Percentiles rank a stretch among this genome's conserved stretches.
Evolutionary conservation across 2,113 vertebrate genomes (phyloP).

Genomic region (Centropus unirufus): DNA sequence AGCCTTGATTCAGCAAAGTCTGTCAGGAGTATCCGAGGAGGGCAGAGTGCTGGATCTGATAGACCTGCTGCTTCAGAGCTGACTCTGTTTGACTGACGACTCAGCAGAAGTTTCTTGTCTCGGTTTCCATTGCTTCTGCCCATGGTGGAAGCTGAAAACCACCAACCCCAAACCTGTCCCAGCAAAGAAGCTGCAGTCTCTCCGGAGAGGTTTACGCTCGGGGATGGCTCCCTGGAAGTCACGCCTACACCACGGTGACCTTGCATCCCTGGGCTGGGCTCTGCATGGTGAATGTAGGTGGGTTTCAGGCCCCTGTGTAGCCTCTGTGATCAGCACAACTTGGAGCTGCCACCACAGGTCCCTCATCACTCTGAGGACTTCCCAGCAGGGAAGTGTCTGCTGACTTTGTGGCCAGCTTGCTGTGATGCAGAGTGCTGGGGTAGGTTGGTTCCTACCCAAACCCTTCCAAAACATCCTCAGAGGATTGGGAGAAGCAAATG

Average conservation of each 20-base stretch:
- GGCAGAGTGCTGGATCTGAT: not conserved
- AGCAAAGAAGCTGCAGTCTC: not conserved
- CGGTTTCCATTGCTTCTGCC: not conserved
- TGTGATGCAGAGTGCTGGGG: not conserved
- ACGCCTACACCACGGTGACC: not conserved
- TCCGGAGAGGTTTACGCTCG: not conserved
- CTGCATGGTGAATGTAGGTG: accelerated
- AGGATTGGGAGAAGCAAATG: not conserved
- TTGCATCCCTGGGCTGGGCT: not conserved
- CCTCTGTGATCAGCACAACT: not conserved
- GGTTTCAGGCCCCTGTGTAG: not conserved
- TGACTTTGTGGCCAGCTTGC: not conserved
- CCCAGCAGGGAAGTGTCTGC: not conserved
- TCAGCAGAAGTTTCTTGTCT: not conserved
- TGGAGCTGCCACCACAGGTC: not conserved
- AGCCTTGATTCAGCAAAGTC: slow-evolving; percentile 33
- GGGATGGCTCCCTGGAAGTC: accelerated
- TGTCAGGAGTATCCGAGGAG: not conserved
- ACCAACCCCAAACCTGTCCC: not conserved
- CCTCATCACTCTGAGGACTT: not conserved
- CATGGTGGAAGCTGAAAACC: not conserved
- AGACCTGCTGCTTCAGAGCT: not conserved
- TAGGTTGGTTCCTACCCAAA: not conserved
- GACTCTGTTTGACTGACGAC: not conserved
- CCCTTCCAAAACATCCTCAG: not conserved